Conservation (phyloP, 2,797 vertebrate species). For the Phrynocephalus vlangalii region DNA sequence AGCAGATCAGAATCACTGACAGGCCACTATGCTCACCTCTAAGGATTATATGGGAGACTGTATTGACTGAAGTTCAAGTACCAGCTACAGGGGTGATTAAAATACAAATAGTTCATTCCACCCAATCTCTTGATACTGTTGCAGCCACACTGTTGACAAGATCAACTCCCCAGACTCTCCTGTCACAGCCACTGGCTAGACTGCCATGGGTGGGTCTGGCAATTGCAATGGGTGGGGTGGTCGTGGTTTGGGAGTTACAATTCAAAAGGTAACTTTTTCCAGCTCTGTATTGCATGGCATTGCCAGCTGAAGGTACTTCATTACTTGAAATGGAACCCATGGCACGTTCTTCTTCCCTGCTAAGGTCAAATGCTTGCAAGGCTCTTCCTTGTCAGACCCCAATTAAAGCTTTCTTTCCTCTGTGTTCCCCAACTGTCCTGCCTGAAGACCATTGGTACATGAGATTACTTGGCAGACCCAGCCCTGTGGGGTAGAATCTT, state of each 20-base stretch:
- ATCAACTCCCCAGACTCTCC: background rate
- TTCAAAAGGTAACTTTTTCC: background rate
- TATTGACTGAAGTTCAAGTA: background rate
- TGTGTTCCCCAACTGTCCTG: no score
- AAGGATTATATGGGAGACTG: background rate
- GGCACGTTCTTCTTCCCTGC: background rate
- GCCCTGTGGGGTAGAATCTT: background rate
- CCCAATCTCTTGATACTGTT: background rate
- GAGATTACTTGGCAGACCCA: background rate
- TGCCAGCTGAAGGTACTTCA: background rate
- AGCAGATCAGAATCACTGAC: background rate
- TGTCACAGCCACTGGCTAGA: no score
- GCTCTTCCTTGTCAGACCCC: background rate
- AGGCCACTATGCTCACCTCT: background rate
- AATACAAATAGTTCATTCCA: background rate
- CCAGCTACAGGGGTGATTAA: background rate
- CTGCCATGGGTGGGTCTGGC: no score
- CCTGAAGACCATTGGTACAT: background rate
- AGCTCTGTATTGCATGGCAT: background rate
- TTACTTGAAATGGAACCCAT: background rate
- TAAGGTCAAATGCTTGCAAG: background rate
- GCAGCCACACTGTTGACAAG: background rate
- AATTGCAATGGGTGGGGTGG: no score
- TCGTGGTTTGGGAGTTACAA: no score
- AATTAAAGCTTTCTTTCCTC: background rate